Evolutionary conservation across 2,888 invertebrate genomes (phyloP), one percentile per base, ranked within the genome.

Genomic region (Trimorus sp.): DNA sequence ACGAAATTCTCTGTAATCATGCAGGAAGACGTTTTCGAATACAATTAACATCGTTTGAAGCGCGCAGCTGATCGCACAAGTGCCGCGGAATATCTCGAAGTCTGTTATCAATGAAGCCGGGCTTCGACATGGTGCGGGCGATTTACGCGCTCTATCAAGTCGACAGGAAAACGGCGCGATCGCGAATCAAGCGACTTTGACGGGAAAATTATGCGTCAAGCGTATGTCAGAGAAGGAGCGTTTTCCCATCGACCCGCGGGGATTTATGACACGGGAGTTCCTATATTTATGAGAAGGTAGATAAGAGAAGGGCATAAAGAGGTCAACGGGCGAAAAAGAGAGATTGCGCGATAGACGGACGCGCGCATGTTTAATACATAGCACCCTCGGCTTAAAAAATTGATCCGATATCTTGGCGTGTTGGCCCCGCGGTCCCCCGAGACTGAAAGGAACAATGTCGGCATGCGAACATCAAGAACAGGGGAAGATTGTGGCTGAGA

Each of bases 311-410:
- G 78, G 71, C 60, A 71, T 71, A 78, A 78, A 71, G 78, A 71
- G 78, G 78, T 78, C 78, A 78, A 71, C 78, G 53, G 49, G 77
- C 48, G 58, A 68, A 49, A 48, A 65, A 63, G 15, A 62, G 56
- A 54, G 56, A 62, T 38, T 48, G 42, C 0, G 42, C 12, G 58
- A 58, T 63, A 36, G 69, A 70, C 26, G 4, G 26, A 48, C 36
- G 62, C 68, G 60, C 62, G 69, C 16, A 49, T 70, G 69, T 69
- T 45, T 77, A 70, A 63, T 70, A 56, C 58, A 69, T 26, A 9
- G 87, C 91, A 89, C 90, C 91, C 91, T 90, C 90, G 89, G 90
- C 91, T 91, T 91, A 91, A 92, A 92, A 91, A 92, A 92, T 91
- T 91, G 91, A 92, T 91, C 91, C 91, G 91, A 91, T 92, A 92